Conservation (phyloP, 2,113 vertebrate species). For the Stegastes partitus region DNA sequence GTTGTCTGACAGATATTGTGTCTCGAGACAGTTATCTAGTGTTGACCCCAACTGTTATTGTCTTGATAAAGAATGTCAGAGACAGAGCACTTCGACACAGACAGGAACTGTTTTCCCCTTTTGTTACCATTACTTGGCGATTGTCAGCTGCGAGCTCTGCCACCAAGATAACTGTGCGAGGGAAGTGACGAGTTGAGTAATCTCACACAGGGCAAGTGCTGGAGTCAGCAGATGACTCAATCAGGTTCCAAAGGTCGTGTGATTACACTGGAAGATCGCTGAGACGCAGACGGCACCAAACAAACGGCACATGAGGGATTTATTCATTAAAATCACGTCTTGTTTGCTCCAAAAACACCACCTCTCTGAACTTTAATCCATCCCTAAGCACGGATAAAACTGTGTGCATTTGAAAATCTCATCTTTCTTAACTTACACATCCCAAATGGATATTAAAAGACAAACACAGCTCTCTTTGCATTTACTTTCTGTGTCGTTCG, state of each 20-base stretch:
- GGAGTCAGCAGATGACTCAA: constrained; percentile 53
- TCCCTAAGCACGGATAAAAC: not conserved
- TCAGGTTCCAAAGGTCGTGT: constrained; percentile 40
- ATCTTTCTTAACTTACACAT: too few species aligned
- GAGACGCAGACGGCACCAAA: constrained; percentile 22
- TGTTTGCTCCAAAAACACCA: not conserved
- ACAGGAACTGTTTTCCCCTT: not conserved
- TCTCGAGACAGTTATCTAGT: too few species aligned
- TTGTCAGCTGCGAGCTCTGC: not conserved
- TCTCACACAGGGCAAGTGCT: constrained; percentile 15
- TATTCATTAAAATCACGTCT: constrained; percentile 17
- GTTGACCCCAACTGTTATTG: not conserved
- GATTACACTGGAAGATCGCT: constrained; percentile 7
- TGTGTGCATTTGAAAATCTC: too few species aligned
- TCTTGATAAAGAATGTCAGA: not conserved
- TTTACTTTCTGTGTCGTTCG: too few species aligned
- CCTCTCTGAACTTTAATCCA: not conserved
- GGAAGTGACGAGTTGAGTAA: constrained; percentile 42
- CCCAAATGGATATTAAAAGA: too few species aligned
- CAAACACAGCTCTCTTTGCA: too few species aligned
- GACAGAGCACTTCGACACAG: not conserved
- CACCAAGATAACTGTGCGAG: not conserved
- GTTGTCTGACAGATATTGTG: not conserved
- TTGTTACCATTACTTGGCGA: not conserved
- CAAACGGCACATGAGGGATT: not conserved